A percentile compares a stretch with the other conserved stretches of the same genome.
phyloP scores from a whole-genome alignment of 2,888 invertebrate species.

The Pecten maximus region DNA sequence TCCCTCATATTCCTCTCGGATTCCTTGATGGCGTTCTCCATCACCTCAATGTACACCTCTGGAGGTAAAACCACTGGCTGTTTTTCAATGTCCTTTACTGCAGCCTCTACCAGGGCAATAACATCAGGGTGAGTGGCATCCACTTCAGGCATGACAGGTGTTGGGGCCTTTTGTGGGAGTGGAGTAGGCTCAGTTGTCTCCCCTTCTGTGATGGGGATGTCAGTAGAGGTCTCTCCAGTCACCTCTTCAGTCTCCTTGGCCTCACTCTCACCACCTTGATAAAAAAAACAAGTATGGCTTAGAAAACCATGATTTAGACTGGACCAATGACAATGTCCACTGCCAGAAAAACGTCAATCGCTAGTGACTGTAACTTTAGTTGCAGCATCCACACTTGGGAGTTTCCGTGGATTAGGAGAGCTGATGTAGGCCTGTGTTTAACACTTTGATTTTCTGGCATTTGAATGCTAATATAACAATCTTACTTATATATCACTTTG shows the following conservation, averaged over 20 bases:
- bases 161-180: slow-evolving; percentile 42
- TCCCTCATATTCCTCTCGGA: slow-evolving; percentile 76
- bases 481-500: no score
- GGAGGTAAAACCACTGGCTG: slow-evolving; percentile 71
- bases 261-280: slow-evolving; percentile 48
- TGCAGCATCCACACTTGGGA: no score
- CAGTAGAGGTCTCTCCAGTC: slow-evolving; percentile 41
- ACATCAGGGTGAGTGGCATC: slow-evolving; percentile 81
- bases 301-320: no score
- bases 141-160: slow-evolving; percentile 68
- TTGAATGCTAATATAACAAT: no score
- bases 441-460: no score
- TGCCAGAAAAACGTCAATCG: no score
- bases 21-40: slow-evolving; percentile 78
- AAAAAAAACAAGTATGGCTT: neutral
- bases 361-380: no score
- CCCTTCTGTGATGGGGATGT: neutral
- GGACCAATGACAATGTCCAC: no score
- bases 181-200: slow-evolving; percentile 37
- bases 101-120: slow-evolving; percentile 76
- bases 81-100: slow-evolving; percentile 76
- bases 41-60: slow-evolving; percentile 78
- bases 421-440: no score
- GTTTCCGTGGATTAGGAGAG: no score
- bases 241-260: slow-evolving; percentile 57